phyloP scores from a whole-genome alignment of 2,888 invertebrate genomes.

The Nemotelus pantherinus region DNA sequence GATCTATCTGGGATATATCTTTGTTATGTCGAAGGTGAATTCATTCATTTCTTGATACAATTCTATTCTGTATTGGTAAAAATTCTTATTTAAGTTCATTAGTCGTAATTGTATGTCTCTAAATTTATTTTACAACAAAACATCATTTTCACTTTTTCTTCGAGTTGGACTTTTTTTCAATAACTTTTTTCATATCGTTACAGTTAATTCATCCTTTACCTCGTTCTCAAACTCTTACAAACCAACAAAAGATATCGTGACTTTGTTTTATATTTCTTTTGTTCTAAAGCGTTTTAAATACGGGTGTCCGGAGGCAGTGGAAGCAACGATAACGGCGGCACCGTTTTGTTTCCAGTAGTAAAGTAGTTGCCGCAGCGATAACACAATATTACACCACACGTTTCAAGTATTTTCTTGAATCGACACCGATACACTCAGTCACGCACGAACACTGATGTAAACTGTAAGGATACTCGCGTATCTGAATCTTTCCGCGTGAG shows the following conservation, averaged over 20 bases:
- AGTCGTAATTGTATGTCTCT: too few species aligned
- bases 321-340: not conserved
- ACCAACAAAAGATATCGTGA: not conserved
- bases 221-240: too few species aligned
- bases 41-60: too few species aligned
- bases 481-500: constrained; percentile 19
- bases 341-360: constrained; percentile 11
- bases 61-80: too few species aligned
- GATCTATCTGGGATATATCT: too few species aligned
- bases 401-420: constrained; percentile 4
- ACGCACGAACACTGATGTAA: constrained; percentile 21
- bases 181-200: too few species aligned
- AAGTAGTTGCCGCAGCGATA: constrained; percentile 8
- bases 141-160: too few species aligned
- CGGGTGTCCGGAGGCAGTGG: not conserved
- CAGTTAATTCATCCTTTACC: too few species aligned
- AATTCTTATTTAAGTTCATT: too few species aligned
- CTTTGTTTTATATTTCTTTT: not conserved
- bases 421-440: not conserved
- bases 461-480: not conserved
- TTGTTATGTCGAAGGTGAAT: too few species aligned
- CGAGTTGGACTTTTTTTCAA: too few species aligned
- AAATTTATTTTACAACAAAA: too few species aligned
- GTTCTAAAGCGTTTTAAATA: constrained; percentile 11
- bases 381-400: constrained; percentile 4